Evolutionary conservation across 2,888 invertebrate species (phyloP).

Genomic region (Yponomeuta sedellus): DNA sequence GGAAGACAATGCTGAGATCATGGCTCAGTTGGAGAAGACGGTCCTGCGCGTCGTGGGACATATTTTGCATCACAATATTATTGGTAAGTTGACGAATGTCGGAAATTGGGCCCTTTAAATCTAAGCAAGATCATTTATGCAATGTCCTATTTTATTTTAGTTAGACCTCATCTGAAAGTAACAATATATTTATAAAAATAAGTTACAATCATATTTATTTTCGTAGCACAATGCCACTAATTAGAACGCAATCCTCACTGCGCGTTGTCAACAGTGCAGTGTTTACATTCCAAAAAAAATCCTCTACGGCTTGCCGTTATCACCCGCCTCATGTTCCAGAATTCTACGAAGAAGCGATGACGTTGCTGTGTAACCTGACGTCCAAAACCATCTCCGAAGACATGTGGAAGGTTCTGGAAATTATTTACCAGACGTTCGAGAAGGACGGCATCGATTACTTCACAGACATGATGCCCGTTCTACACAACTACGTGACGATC

Average conservation of each 20-base stretch:
- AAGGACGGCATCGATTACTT: constrained; percentile 97
- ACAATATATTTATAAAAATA: too few species aligned
- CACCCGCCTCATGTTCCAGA: constrained; percentile 70
- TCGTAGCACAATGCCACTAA: too few species aligned
- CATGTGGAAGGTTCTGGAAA: constrained; percentile 97
- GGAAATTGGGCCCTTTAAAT: too few species aligned
- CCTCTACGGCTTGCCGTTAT: too few species aligned
- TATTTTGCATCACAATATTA: constrained; percentile 87
- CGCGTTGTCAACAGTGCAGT: too few species aligned
- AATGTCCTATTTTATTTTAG: too few species aligned
- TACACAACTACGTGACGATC: constrained; percentile 98
- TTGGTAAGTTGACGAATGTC: constrained; percentile 80
- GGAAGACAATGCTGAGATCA: constrained; percentile 89
- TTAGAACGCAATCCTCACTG: too few species aligned
- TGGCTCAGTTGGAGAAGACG: constrained; percentile 92
- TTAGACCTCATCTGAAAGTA: background rate
- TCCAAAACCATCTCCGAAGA: constrained; percentile 91
- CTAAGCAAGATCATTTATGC: background rate
- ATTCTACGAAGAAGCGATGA: constrained; percentile 97
- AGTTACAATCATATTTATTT: too few species aligned
- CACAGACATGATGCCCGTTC: constrained; percentile 98
- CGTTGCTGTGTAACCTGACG: constrained; percentile 93
- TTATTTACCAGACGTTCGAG: constrained; percentile 92
- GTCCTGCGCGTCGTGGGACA: constrained; percentile 93
- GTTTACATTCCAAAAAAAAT: too few species aligned